Base-by-base conservation (phyloP, 2,888 invertebrate species). In the Anodontia alba region DNA sequence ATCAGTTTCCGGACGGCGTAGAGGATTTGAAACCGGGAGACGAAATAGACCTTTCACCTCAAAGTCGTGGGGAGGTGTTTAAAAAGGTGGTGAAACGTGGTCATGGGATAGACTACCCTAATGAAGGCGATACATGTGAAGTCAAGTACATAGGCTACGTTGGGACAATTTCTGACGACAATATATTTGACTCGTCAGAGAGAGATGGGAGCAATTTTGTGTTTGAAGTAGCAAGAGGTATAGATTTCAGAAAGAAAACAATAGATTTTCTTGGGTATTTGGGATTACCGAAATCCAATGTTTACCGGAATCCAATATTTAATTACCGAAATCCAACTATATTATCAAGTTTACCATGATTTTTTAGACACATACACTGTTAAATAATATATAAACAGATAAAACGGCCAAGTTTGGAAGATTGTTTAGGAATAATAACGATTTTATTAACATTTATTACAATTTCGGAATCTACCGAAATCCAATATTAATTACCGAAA, bases 211-310 rank as follows among this genome's bases (percentile, higher is more conserved):
- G 97, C 82, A 97, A 97, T 0, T 99, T 99, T 93, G 96, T 96
- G 91, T 99, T 99, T 94, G 96, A 96, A 87, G 95, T 99, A 68
- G 98, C 98, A 82, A 96, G 97, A 96, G 97, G 98, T 97, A 95
- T 91, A 90, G 82, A 20, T 49, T n/a, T n/a, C n/a, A n/a, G n/a
- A n/a, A n/a, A n/a, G n/a, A n/a, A n/a, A n/a, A n/a, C n/a, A n/a
- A 20, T 33, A 29, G 8, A 0, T 54, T 3, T 12, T 10, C 15
- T 2, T 62, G 31, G n/a, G n/a, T n/a, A n/a, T n/a, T n/a, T n/a
- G n/a, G n/a, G n/a, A n/a, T n/a, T n/a, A n/a, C n/a, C n/a, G n/a
- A n/a, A n/a, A n/a, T n/a, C n/a, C n/a, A n/a, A n/a, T n/a, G n/a
- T n/a, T n/a, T n/a, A n/a, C n/a, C n/a, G n/a, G n/a, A n/a, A n/a